Conservation (phyloP, 2,888 invertebrate species). For the Tetheella fluctuosa region DNA sequence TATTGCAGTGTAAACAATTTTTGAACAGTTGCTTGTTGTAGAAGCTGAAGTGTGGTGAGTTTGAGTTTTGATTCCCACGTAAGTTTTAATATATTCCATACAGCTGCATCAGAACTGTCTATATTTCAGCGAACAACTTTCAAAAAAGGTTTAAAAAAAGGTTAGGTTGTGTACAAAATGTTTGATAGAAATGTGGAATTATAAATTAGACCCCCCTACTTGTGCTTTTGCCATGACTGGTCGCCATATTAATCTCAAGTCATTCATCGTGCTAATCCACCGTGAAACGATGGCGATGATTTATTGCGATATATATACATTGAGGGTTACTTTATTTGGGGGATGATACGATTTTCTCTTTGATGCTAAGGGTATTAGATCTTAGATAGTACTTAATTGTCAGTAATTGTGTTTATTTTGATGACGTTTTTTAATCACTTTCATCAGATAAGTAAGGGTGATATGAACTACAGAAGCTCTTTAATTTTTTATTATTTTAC, state of each 20-base stretch:
- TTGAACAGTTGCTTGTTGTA: not conserved
- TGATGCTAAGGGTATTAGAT: constrained; percentile 7
- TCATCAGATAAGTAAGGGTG: not conserved
- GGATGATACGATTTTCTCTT: constrained; percentile 2
- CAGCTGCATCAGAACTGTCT: not conserved
- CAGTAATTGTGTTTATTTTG: constrained; percentile 4
- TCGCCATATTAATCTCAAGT: constrained; percentile 34
- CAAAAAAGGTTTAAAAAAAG: no score
- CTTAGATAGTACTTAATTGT: not conserved
- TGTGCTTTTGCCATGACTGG: constrained; percentile 3
- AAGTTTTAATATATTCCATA: not conserved
- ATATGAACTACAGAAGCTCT: not conserved
- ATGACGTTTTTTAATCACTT: not conserved
- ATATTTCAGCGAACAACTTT: not conserved
- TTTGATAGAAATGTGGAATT: not conserved
- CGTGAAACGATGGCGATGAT: constrained; percentile 57
- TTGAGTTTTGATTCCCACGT: not conserved
- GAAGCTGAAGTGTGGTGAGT: not conserved
- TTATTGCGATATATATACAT: constrained; percentile 41
- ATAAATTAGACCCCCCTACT: not conserved
- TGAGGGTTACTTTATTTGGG: not conserved
- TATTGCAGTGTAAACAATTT: not conserved
- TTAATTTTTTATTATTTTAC: no score
- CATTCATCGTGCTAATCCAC: constrained; percentile 51
- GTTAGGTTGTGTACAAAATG: not conserved